Base-by-base conservation (phyloP, 1,140 invertebrate genomes). In the Halictus rubicundus region DNA sequence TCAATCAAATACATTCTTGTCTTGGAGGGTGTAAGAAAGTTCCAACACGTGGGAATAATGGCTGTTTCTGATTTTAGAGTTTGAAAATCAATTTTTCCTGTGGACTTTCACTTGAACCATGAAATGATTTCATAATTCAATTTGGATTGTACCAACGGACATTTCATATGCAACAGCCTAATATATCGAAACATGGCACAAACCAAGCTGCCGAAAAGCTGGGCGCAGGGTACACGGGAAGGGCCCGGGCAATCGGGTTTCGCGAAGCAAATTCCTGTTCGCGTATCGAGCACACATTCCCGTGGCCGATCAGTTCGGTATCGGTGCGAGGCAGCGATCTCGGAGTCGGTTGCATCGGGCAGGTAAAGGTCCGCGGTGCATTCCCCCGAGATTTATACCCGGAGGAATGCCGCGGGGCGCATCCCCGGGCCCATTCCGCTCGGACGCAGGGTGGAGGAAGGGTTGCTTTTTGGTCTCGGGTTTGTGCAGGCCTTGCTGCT, bases 301-400 rank as follows among this genome's bases (percentile, higher is more conserved):
- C 59, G 10, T 42, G 32, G 19, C 60, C 46, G 39, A 80, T 74
- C 57, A 69, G 61, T 73, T 78, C 42, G 27, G 7, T 74, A 77
- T 49, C 57, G 66, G 42, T 46, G 64, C 37, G 39, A 70, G 74
- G 16, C 37, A 37, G 46, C 63, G 46, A 72, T 25, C 68, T 27
- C 72, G 52, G 42, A 64, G 59, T 9, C 23, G 49, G 79, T 61
- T 46, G 8, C 42, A n/a, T 72, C 57, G 83, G 21, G 57, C 60
- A 73, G 81, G 74, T 64, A 85, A 75, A 71, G 63, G 63, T 54
- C 46, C 65, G 25, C 60, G 60, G 42, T 23, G 57, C 66, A 82
- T 82, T 82, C 80, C 60, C 61, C 10, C 72, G 76, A 86, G 77
- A 86, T 86, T 86, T 86, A 86, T 86, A 74, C 19, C 25, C 8